These are phyloP conservation scores for Pseudomyrmex flavicornis DNA, from an alignment of 1,140 invertebrate genomes.

Conservation along the genomic window DNA sequence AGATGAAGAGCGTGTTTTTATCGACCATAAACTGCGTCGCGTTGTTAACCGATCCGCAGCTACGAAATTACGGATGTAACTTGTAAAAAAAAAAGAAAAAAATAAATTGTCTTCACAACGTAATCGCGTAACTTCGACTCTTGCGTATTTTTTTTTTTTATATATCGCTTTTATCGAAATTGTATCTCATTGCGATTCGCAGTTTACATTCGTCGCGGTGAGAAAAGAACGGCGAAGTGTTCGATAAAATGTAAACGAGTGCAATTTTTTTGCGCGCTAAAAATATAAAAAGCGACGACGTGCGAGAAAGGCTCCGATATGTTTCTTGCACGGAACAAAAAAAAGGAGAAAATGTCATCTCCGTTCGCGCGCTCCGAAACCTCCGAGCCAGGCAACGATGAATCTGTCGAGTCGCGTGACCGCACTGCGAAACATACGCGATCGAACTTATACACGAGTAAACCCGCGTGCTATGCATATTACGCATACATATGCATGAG, in stretches of 20 bases:
- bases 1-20: slow-evolving; percentile 56
- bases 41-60: neutral
- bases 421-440: slow-evolving; percentile 16
- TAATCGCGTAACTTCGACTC: neutral
- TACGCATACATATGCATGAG: slow-evolving; percentile 54
- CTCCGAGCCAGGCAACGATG: neutral
- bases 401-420: slow-evolving; percentile 60
- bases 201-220: neutral
- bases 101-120: neutral
- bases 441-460: slow-evolving; percentile 38
- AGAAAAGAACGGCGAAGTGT: neutral
- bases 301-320: too few relatives aligned
- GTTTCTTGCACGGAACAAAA: neutral
- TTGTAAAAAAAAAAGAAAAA: neutral
- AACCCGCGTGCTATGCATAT: slow-evolving; percentile 21
- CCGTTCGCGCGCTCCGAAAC: neutral
- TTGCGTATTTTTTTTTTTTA: neutral
- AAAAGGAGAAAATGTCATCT: slow-evolving; percentile 2
- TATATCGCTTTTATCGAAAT: neutral
- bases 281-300: neutral
- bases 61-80: neutral
- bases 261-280: neutral
- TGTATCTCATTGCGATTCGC: neutral
- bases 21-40: slow-evolving; percentile 17
- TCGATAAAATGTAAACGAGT: neutral